Evolutionary conservation across 1,140 invertebrate species (phyloP), one percentile per base, ranked within the genome.

Genomic region (Tribolium castaneum): DNA sequence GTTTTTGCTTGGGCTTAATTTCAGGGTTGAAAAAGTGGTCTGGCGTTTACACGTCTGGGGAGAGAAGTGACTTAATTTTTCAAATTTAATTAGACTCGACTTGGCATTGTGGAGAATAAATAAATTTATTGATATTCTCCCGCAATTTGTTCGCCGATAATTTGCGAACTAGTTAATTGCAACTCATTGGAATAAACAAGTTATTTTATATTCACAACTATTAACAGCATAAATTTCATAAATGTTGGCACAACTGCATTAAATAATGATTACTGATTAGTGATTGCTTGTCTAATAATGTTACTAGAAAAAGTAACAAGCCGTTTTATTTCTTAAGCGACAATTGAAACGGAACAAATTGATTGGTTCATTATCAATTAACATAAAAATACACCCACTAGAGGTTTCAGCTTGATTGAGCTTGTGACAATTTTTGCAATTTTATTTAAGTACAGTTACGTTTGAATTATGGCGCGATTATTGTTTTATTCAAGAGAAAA

Each of bases 101-200:
- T 1, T 19, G 1, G 16, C 16, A 10, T 45, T 45, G n/a, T 9
- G n/a, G 7, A 30, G n/a, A 45, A 45, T 45, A 45, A 45, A 10
- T 30, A 30, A 30, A 30, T 30, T 45, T 45, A 45, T 45, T 45
- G 39, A 45, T 45, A 30, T 30, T 30, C 25, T 30, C 25, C 3
- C 6, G 25, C 25, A 52, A 52, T 52, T 52, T 52, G 51, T 19
- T 50, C 12, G 13, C n/a, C 13, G 51, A 52, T n/a, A 52, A 52
- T 52, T 52, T 52, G 10, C 51, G 51, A 52, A 52, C 51, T 52
- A 14, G 51, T 52, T 52, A 52, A 52, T 52, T 52, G 51, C 51
- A 16, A 19, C 51, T 16, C 51, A 52, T 52, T 52, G n/a, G 51
- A 52, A 52, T 52, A 52, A 52, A 52, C 51, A 52, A 52, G 39